phyloP scores from a whole-genome alignment of 2,113 vertebrate species.

The Loxodonta africana region DNA sequence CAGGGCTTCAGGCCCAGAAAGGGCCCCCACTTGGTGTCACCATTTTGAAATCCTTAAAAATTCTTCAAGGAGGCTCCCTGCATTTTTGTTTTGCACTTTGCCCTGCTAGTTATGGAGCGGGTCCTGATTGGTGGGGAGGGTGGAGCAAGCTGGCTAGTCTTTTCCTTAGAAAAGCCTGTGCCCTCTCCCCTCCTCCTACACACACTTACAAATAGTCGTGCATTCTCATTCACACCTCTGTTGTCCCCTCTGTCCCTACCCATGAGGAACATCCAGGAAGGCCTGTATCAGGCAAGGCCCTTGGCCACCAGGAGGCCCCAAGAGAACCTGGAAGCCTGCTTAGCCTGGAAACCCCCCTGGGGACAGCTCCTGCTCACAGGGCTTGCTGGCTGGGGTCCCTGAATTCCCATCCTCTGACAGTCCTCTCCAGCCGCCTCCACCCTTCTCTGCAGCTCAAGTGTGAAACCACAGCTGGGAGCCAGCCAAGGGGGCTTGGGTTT shows the following conservation, averaged over 20 bases:
- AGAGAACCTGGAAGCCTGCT: not conserved
- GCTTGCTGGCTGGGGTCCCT: conserved; percentile 52
- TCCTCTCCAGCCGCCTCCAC: conserved; percentile 64
- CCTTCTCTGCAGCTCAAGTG: conserved; percentile 72
- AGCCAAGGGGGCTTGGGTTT: conserved; percentile 79
- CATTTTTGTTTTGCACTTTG: not conserved
- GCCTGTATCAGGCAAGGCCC: not conserved
- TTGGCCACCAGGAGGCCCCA: conserved; percentile 21
- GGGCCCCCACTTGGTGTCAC: not conserved
- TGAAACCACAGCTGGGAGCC: conserved; percentile 77
- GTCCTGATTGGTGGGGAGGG: not conserved
- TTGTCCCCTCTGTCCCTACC: not conserved
- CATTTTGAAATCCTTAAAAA: not conserved
- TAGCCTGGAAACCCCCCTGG: conserved; percentile 57
- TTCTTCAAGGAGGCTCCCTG: not conserved
- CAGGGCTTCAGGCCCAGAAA: not conserved
- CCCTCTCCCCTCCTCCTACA: too few relatives aligned
- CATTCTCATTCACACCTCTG: not conserved
- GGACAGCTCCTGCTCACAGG: conserved; percentile 49
- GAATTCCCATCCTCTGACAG: conserved; percentile 76
- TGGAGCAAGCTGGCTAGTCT: not conserved
- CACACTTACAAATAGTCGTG: not conserved
- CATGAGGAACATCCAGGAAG: not conserved
- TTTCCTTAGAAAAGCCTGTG: not conserved
- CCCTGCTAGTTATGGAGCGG: not conserved